Base-by-base conservation (phyloP, 2,888 invertebrate species). In the Yponomeuta sedellus region DNA sequence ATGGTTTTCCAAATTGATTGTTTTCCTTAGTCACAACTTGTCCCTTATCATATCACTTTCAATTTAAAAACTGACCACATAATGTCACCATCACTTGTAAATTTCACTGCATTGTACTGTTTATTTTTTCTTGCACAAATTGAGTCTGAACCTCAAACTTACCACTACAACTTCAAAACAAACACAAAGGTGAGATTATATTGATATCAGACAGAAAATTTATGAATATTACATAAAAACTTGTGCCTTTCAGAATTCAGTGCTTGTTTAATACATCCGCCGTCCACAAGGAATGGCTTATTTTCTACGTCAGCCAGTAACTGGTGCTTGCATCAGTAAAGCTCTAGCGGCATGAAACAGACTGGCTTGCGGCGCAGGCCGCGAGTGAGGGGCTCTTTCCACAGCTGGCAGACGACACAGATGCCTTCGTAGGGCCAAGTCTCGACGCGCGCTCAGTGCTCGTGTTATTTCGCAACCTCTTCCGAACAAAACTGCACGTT, bases 391-490 rank as follows among this genome's bases (percentile, higher is more conserved):
- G 22, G 92, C 92, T 65, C 92, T 85, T 73, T 95, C 95, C 6
- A 93, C 92, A 1, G 93, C 87, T 0, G 95, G 95, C 72, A 95
- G 82, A 72, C 94, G 93, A 76, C 95, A 95, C 63, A 96, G 81
- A 76, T 94, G 94, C 44, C 95, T 86, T 10, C 95, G 90, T 68
- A 97, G 92, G 39, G 95, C 94, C 67, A 97, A 86, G 80, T 97
- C 97, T 65, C 95, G 92, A 20, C 97, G 92, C 10, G 97, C 96
- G 72, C 96, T 96, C 64, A 97, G 82, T 0, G 96, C 97, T 19
- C 96, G 92, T 39, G 96, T 94, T 74, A 94, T 94, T 61, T 94
- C 94, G 65, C 96, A 96, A 20, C 96, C 96, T 61, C 95, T 93
- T 75, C 94, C 94, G 68, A 93, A 93, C 70, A 97, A 92, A 3